Base-by-base conservation (phyloP, 1,140 invertebrate species). In the Diprion similis region DNA sequence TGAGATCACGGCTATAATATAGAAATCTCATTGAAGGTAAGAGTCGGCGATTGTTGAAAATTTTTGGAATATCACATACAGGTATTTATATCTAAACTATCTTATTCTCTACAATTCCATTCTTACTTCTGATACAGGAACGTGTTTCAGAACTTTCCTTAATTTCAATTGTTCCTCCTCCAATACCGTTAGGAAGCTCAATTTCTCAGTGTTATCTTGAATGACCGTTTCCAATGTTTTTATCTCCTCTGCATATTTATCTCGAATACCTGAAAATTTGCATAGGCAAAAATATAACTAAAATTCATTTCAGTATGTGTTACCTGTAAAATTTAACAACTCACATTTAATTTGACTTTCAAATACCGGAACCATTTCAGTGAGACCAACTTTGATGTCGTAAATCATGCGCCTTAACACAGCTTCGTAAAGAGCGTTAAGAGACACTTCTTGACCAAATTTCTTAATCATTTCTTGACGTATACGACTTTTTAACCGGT, bases 171-270 rank as follows among this genome's bases (percentile, higher is more conserved):
- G 88, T 77, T 92, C 90, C 70, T 90, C 89, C 47, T 89, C 87
- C n/a, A 92, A 80, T 37, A 91, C 81, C 0, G 88, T 86, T 1
- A 92, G 64, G 10, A 92, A 84, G 76, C 89, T 90, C n/a, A 91
- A 76, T 73, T 90, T 91, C 70, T 90, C 87, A 0, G 91, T 91
- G 74, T 91, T 91, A 47, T 88, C 85, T 69, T 86, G 84, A 3
- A 91, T 87, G 18, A 88, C 79, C 78, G 86, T 77, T 75, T 88
- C 80, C 71, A 91, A 73, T 73, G 85, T 73, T 65, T 80, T 73
- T 79, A 90, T 78, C 75, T 86, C 81, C 24, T 82, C 71, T 4
- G 76, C 73, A 48, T 82, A 87, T 71, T 80, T 78, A 66, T 75
- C 71, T 78, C 89, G 82, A 71, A 78, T 72, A 77, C 73, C 83